These are phyloP conservation scores for Lasioglossum calceatum DNA, from an alignment of 2,888 invertebrate genomes.

Conservation along the genomic window DNA sequence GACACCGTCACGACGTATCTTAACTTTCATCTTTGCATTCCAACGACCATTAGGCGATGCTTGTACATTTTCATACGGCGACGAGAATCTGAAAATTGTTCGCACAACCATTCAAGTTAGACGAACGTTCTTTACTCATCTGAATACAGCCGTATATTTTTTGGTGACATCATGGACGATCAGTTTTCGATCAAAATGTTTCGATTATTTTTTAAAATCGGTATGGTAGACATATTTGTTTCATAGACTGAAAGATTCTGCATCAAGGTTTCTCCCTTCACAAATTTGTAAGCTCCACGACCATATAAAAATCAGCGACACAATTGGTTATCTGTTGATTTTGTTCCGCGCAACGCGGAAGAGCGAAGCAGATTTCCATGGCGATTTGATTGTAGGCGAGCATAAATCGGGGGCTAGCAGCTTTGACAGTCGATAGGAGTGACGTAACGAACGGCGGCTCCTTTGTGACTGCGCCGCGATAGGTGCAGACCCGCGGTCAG, in stretches of 20 bases:
- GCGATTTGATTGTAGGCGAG: background rate
- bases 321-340: background rate
- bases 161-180: too few relatives aligned
- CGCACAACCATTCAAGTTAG: too few relatives aligned
- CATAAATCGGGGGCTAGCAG: background rate
- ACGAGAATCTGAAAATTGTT: too few relatives aligned
- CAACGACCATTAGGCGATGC: background rate
- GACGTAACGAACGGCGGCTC: background rate
- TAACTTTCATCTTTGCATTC: background rate
- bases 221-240: too few relatives aligned
- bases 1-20: background rate
- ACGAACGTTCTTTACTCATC: too few relatives aligned
- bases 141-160: background rate
- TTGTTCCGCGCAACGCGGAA: background rate
- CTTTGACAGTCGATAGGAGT: conserved; percentile 18
- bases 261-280: too few relatives aligned
- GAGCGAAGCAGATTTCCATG: background rate
- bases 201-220: background rate
- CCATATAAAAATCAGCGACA: too few relatives aligned
- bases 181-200: too few relatives aligned
- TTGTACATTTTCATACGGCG: background rate
- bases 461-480: conserved; percentile 13
- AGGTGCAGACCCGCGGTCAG: background rate
- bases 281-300: too few relatives aligned
- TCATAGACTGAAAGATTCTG: too few relatives aligned